phyloP scores from a whole-genome alignment of 2,888 invertebrate genomes.

The Polia nebulosa region DNA sequence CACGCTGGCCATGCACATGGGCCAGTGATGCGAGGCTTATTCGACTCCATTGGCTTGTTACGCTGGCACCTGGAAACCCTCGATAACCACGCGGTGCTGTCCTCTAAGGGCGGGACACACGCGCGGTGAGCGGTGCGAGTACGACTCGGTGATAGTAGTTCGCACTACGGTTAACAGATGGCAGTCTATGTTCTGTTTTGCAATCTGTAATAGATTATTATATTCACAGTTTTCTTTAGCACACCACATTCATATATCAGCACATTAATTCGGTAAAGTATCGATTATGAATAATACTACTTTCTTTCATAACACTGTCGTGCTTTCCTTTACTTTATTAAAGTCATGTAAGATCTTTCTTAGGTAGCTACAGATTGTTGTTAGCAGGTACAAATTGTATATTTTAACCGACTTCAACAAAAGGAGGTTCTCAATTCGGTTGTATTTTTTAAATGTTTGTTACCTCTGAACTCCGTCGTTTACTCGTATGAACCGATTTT shows the following conservation, averaged over 20 bases:
- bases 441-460: too few relatives aligned
- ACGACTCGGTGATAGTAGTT: slow-evolving; percentile 20
- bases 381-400: too few relatives aligned
- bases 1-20: not conserved
- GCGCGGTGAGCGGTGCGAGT: not conserved
- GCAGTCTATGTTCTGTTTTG: slow-evolving; percentile 7
- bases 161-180: slow-evolving; percentile 21
- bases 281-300: not conserved
- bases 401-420: too few relatives aligned
- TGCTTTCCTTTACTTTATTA: not conserved
- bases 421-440: too few relatives aligned
- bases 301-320: not conserved
- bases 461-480: too few relatives aligned
- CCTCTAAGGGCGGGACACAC: not conserved
- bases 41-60: too few relatives aligned
- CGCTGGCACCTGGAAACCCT: not conserved
- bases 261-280: not conserved
- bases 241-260: not conserved
- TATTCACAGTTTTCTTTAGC: not conserved
- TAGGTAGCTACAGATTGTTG: too few relatives aligned
- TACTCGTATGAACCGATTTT: too few relatives aligned
- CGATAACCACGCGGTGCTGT: not conserved
- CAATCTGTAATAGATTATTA: not conserved
- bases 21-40: not conserved
- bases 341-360: not conserved